Percentiles rank a stretch among this genome's conserved stretches.
Conservation (phyloP, 2,888 invertebrate genomes). For the Schizaphis graminum region DNA sequence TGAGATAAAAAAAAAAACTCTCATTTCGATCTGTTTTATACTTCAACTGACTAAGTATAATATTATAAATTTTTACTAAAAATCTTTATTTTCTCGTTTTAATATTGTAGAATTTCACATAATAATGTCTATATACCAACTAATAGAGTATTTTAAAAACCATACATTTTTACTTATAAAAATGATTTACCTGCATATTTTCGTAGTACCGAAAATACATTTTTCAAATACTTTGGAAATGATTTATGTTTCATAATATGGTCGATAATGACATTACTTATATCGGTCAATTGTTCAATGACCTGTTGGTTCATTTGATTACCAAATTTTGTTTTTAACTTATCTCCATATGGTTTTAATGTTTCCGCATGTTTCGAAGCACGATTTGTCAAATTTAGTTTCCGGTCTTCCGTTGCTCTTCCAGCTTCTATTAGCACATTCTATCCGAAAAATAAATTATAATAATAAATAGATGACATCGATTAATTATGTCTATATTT, state of each 20-base stretch:
- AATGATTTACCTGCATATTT: slow-evolving; percentile 6
- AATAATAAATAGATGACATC: background rate
- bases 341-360: background rate
- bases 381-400: background rate
- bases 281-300: background rate
- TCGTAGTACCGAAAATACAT: background rate
- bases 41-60: background rate
- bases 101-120: too few relatives aligned
- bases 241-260: background rate
- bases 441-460: background rate
- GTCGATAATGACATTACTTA: background rate
- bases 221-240: background rate
- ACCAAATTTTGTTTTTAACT: background rate
- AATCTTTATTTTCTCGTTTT: background rate
- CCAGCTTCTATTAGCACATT: background rate
- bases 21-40: background rate
- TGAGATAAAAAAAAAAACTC: background rate
- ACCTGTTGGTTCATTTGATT: background rate
- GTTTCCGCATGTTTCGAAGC: background rate
- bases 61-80: background rate
- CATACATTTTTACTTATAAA: background rate
- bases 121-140: too few relatives aligned
- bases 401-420: background rate
- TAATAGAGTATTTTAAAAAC: background rate
- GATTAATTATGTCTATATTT: background rate